phyloP scores from a whole-genome alignment of 2,113 vertebrate species.

The Leucoraja erinaceus region DNA sequence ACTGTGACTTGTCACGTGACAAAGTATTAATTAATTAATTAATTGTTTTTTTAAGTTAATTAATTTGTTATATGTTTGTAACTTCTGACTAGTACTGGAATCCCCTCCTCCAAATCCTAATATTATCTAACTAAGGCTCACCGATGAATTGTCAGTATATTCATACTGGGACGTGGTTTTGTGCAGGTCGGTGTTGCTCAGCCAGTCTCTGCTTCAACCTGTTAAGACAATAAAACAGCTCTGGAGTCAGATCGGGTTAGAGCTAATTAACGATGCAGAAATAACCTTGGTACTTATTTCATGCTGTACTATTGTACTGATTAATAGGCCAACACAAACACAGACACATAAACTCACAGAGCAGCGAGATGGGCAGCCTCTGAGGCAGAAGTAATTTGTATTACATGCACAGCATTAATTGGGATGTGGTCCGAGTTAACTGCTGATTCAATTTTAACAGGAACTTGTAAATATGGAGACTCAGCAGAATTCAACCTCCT shows the following conservation, averaged over 20 bases:
- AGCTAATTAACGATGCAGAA: conserved; percentile 15
- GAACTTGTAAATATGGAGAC: conserved; percentile 23
- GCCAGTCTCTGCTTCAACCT: neutral
- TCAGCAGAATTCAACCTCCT: conserved; percentile 29
- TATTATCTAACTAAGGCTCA: neutral
- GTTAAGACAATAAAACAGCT: neutral
- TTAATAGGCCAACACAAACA: conserved; percentile 24
- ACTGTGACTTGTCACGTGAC: no score
- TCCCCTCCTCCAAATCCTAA: no score
- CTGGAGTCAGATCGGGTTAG: conserved; percentile 4
- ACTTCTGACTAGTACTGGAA: no score
- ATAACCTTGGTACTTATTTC: neutral
- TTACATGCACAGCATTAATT: conserved; percentile 15
- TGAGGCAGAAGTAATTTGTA: conserved; percentile 28
- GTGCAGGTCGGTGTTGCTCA: no score
- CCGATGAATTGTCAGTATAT: neutral
- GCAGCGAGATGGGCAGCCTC: conserved; percentile 10
- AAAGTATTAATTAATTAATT: no score
- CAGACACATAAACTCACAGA: neutral
- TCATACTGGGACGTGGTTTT: neutral
- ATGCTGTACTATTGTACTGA: neutral
- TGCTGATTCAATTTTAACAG: conserved; percentile 3
- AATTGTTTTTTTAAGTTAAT: no score
- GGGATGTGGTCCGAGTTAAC: neutral
- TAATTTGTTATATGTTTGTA: no score